Evolutionary conservation across 2,888 invertebrate genomes (phyloP).

Genomic region (Atrina japonica): DNA sequence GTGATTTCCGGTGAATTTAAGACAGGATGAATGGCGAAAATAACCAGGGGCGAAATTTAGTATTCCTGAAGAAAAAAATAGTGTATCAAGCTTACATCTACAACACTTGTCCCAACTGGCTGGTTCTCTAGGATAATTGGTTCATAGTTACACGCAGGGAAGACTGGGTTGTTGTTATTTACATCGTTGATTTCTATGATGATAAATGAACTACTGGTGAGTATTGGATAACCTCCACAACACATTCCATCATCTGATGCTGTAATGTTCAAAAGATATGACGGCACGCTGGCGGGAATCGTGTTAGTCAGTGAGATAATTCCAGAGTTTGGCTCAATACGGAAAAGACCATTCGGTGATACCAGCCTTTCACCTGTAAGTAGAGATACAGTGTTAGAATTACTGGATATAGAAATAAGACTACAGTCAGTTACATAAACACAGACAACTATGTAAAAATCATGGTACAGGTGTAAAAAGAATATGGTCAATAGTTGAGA

Average conservation of each 20-base stretch:
- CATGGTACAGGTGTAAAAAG: neutral
- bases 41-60: too few relatives aligned
- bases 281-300: constrained; percentile 66
- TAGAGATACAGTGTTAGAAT: constrained; percentile 8
- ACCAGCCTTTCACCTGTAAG: constrained; percentile 46
- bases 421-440: too few relatives aligned
- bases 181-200: constrained; percentile 98
- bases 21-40: too few relatives aligned
- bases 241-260: constrained; percentile 99
- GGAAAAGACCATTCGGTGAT: constrained; percentile 68
- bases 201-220: constrained; percentile 96
- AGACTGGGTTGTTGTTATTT: constrained; percentile 98
- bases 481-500: too few relatives aligned
- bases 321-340: constrained; percentile 77
- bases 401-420: too few relatives aligned
- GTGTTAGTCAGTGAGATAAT: constrained; percentile 72
- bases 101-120: constrained; percentile 57
- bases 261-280: constrained; percentile 97
- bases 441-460: neutral
- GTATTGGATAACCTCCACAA: constrained; percentile 92
- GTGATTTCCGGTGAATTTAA: too few relatives aligned
- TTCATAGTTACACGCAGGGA: constrained; percentile 95
- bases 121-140: constrained; percentile 80
- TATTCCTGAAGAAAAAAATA: neutral
- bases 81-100: constrained; percentile 55